phyloP scores from a whole-genome alignment of 1,140 invertebrate genomes.

The Neuroterus valhalla region DNA sequence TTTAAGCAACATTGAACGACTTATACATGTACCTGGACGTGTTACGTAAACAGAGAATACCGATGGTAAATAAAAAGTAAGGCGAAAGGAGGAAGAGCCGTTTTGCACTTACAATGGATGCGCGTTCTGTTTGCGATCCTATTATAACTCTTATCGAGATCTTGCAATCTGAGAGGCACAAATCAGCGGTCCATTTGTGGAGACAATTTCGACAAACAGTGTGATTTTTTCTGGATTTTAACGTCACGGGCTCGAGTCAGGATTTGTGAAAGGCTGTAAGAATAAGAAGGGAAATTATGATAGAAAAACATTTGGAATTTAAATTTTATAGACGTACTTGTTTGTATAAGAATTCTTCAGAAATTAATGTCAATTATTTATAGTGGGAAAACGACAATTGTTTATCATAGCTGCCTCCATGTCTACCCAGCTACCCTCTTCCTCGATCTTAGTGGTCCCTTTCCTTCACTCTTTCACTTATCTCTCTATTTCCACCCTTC shows the following conservation, averaged over 20 bases:
- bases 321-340: too few species aligned
- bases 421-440: too few species aligned
- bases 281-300: too few species aligned
- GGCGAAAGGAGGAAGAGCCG: constrained; percentile 29
- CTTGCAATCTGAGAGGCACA: constrained; percentile 16
- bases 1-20: constrained; percentile 30
- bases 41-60: constrained; percentile 27
- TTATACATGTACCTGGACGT: constrained; percentile 27
- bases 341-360: too few species aligned
- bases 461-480: too few species aligned
- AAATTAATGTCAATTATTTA: too few species aligned
- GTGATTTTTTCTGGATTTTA: neutral
- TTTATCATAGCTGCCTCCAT: too few species aligned
- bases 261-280: too few species aligned
- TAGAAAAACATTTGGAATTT: neutral
- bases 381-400: too few species aligned
- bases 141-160: constrained; percentile 29
- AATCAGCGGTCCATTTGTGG: constrained; percentile 9
- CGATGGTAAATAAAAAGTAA: constrained; percentile 20
- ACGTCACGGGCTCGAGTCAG: neutral
- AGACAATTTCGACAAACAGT: constrained; percentile 21
- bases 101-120: constrained; percentile 29
- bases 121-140: constrained; percentile 3
- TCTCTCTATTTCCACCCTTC: too few species aligned
- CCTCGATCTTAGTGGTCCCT: too few species aligned